Percentiles rank a stretch among this genome's conserved stretches.
Conservation (phyloP, 1,140 invertebrate genomes). For the Helicoverpa zea region DNA sequence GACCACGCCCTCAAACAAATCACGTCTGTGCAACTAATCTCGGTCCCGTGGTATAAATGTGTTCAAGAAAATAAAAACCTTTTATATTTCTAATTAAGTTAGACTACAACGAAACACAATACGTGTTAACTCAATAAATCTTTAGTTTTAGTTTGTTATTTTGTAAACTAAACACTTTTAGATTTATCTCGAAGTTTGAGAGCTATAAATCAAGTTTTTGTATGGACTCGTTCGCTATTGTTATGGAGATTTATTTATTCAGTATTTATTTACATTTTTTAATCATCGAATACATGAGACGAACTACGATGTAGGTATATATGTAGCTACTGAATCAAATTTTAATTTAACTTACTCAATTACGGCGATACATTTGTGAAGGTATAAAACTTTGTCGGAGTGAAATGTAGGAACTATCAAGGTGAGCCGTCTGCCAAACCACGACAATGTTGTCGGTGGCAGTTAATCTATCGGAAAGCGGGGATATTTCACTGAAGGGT, state of each 20-base stretch:
- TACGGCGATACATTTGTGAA: not conserved
- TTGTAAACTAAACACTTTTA: conserved; percentile 3
- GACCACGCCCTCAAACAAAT: conserved; percentile 9
- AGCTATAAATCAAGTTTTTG: conserved; percentile 10
- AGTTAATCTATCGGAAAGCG: conserved; percentile 50
- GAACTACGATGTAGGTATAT: no score
- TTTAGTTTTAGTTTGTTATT: conserved; percentile 33
- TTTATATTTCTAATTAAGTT: conserved; percentile 34
- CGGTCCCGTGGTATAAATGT: not conserved
- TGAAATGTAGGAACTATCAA: conserved; percentile 33
- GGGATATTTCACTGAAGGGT: conserved; percentile 49
- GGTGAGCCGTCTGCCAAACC: conserved; percentile 30
- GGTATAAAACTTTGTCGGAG: no score
- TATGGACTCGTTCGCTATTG: not conserved
- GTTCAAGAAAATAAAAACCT: conserved; percentile 13
- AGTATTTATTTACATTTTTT: not conserved
- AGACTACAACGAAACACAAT: not conserved
- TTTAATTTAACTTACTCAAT: not conserved
- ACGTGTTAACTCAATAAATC: conserved; percentile 15
- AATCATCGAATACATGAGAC: not conserved
- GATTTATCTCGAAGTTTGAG: conserved; percentile 1
- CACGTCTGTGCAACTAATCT: conserved; percentile 20
- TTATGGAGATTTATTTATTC: not conserved
- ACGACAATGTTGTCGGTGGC: conserved; percentile 38
- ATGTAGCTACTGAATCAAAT: no score